Evolutionary conservation across 2,888 invertebrate genomes (phyloP).

Genomic region (Aquatica leii): DNA sequence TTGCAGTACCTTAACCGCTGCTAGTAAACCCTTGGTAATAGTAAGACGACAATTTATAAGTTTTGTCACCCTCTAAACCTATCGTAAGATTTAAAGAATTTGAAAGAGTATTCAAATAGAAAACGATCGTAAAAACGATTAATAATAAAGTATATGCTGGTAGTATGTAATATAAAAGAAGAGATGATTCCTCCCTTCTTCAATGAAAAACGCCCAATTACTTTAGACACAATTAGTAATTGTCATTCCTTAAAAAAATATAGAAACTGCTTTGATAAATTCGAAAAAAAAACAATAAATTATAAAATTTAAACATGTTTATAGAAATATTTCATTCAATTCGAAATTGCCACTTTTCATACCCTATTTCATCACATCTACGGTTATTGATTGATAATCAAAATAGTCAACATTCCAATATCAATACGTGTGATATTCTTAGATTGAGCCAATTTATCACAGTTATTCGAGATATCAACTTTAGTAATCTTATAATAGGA

Average conservation of each 20-base stretch:
- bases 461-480: conserved; percentile 20
- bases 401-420: conserved; percentile 24
- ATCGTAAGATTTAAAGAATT: neutral
- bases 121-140: neutral
- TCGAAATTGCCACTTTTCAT: conserved; percentile 2
- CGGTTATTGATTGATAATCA: conserved; percentile 21
- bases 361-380: conserved; percentile 15
- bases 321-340: conserved; percentile 4
- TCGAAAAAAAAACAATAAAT: too few species aligned
- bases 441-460: conserved; percentile 18
- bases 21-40: conserved; percentile 19
- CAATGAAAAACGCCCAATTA: too few species aligned
- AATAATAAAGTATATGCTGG: too few species aligned
- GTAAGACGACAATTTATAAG: conserved; percentile 27
- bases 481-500: conserved; percentile 15
- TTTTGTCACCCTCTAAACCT: conserved; percentile 18
- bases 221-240: too few species aligned
- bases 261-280: too few species aligned
- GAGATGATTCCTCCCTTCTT: too few species aligned
- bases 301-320: too few species aligned
- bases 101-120: conserved; percentile 4
- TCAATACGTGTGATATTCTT: conserved; percentile 15
- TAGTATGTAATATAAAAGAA: too few species aligned
- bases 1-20: conserved; percentile 43
- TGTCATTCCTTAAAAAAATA: too few species aligned